Base-by-base conservation (phyloP, 1,140 invertebrate genomes). In the Leptinotarsa undecemlineata region DNA sequence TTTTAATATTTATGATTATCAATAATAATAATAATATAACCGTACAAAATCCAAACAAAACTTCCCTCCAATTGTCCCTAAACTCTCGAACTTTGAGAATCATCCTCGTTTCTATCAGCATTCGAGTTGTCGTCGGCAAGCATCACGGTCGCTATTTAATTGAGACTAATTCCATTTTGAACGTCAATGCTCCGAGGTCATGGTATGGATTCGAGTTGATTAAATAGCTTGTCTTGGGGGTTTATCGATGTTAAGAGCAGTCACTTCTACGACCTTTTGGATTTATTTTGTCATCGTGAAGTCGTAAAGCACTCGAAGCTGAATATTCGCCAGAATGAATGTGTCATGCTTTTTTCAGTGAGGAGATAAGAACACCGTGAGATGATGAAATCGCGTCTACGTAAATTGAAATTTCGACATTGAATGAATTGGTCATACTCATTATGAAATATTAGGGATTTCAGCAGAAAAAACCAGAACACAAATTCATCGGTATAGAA, bases 141-240 rank as follows among this genome's bases (percentile, higher is more conserved):
- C 51, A 57, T 19, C 51, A 57, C 51, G 51, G 33, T 14, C 51
- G n/a, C n/a, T 6, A 4, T 19, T 15, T 17, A 6, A 57, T 57
- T 19, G 51, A 57, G 51, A 57, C 51, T 57, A 57, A 57, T 57
- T 57, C n/a, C 51, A 57, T 57, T 57, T 57, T 57, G 51, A 57
- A 57, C 51, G 51, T 15, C 51, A 19, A 4, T 57, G 51, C 51
- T 57, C 51, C 51, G n/a, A 57, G 51, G 4, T 57, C 51, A 57
- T 57, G 51, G n/a, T 57, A 57, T 57, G 51, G 51, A 57, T 57
- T 17, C 51, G 51, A 19, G 4, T 57, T 57, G 15, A 57, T 57
- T 19, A 57, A 57, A 57, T 57, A 57, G 51, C 51, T 17, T 57
- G 51, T 57, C 51, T 57, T 19, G 15, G 15, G 17, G 51, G 51